These are phyloP conservation scores for Petrocephalus schoutedeni DNA, from an alignment of 2,797 vertebrate species.

Conservation along the genomic window DNA sequence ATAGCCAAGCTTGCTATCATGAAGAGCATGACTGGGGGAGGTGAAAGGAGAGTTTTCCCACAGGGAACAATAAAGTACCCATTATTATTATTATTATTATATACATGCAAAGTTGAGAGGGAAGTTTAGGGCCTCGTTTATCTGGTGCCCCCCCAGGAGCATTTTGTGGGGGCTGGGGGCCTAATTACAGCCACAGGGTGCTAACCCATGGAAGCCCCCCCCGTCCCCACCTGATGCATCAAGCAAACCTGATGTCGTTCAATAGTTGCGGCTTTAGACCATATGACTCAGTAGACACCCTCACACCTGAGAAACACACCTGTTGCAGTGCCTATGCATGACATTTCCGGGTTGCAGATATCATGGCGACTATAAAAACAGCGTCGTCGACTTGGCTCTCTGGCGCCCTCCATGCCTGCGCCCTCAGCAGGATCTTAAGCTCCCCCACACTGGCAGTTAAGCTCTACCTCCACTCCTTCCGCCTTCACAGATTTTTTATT, in stretches of 20 bases:
- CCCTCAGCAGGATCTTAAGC: neutral
- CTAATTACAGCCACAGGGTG: neutral
- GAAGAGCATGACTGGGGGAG: too few species aligned
- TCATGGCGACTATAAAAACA: neutral
- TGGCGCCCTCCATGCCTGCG: neutral
- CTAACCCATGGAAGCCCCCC: neutral
- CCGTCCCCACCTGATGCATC: neutral
- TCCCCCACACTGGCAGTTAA: neutral
- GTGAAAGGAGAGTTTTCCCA: too few species aligned
- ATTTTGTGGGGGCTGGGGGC: neutral
- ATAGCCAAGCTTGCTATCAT: too few species aligned
- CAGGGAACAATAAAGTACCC: too few species aligned
- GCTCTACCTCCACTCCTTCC: neutral
- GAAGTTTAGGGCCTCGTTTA: neutral
- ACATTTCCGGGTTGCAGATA: neutral
- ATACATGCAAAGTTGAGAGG: neutral
- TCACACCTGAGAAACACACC: neutral
- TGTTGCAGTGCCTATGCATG: neutral
- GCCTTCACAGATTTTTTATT: neutral
- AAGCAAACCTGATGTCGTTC: neutral
- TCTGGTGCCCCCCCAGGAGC: neutral
- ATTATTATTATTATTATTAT: too few species aligned
- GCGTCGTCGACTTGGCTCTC: too few species aligned
- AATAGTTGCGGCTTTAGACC: too few species aligned
- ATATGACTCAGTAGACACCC: neutral